Evolutionary conservation across 2,797 vertebrate genomes (phyloP), one percentile per base, ranked within the genome.

Genomic region (Nannoperca australis): DNA sequence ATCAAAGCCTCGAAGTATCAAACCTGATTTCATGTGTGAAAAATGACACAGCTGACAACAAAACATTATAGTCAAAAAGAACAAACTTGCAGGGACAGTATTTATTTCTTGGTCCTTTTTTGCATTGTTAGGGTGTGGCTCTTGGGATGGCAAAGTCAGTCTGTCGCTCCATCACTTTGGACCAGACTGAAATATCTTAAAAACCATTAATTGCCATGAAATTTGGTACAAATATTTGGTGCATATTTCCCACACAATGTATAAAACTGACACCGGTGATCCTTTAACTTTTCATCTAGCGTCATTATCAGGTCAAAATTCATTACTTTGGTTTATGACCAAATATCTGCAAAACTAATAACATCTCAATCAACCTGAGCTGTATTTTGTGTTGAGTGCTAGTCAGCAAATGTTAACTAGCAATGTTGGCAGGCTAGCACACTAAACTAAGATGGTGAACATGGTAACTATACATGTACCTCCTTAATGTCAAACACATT

Each of bases 1-100:
- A 84, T 81, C 70, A 84, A 79, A 79, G 79, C 76, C 59, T 38
- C 4, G 7, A 72, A 56, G 47, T 70, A 70, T 78, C 47, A 69
- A 59, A 70, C 70, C 47, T 58, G 49, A 81, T 77, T 85, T 49
- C 14, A 30, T 18, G 15, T 47, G 47, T 68, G 42, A 59, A 63
- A 84, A 77, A 70, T 70, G 66, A 17, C 40, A 76, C 36, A 56
- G 53, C 20, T 45, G 63, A 75, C 47, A 62, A 59, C 15, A 22
- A 36, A 50, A 77, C 76, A 47, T 58, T 66, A 18, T 61, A 49
- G 54, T 62, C 3, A 5, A 62, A 65, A 55, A 62, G 14, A 73
- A 64, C 54, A 79, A 73, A 76, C 13, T 70, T 62, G 7, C 7
- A 4, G 30, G 38, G 32, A 44, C 24, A 45, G 11, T 12, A 18